Evolutionary conservation across 1,140 invertebrate species (phyloP).

Genomic region (Dicyema japonicum): DNA sequence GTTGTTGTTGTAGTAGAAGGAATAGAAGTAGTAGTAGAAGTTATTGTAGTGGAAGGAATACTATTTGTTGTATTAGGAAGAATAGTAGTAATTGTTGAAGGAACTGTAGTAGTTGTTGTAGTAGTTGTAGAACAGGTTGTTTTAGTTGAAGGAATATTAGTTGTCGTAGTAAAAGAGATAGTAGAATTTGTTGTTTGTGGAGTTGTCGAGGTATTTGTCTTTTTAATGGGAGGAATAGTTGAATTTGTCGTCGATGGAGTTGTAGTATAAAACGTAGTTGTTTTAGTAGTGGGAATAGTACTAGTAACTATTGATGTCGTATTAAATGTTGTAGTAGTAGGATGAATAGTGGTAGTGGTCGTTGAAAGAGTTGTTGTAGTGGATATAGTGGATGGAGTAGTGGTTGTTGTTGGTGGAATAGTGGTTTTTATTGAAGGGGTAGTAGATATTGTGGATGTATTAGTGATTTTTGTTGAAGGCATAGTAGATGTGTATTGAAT

Average conservation of each 20-base stretch:
- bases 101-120: slow-evolving; percentile 6
- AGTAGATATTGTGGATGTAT: slow-evolving; percentile 5
- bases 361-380: slow-evolving; percentile 4
- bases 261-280: neutral
- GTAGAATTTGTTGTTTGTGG: neutral
- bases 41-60: slow-evolving; percentile 6
- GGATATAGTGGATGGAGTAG: slow-evolving; percentile 2
- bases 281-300: neutral
- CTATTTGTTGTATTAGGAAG: slow-evolving; percentile 6
- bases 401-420: slow-evolving; percentile 3
- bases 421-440: slow-evolving; percentile 4
- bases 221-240: neutral
- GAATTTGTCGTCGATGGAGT: neutral
- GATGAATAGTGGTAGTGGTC: slow-evolving; percentile 5
- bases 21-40: slow-evolving; percentile 6
- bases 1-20: slow-evolving; percentile 6
- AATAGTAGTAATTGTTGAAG: slow-evolving; percentile 6
- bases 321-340: too few relatives aligned
- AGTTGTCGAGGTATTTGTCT: neutral
- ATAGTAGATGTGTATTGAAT: slow-evolving; percentile 5
- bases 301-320: neutral
- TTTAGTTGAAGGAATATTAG: slow-evolving; percentile 6
- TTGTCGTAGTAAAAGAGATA: slow-evolving; percentile 2
- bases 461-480: slow-evolving; percentile 5
- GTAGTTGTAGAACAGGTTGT: slow-evolving; percentile 6